Percentiles rank a stretch among this genome's conserved stretches.
phyloP scores from a whole-genome alignment of 2,888 invertebrate species.

The Linnaemya tessellans region DNA sequence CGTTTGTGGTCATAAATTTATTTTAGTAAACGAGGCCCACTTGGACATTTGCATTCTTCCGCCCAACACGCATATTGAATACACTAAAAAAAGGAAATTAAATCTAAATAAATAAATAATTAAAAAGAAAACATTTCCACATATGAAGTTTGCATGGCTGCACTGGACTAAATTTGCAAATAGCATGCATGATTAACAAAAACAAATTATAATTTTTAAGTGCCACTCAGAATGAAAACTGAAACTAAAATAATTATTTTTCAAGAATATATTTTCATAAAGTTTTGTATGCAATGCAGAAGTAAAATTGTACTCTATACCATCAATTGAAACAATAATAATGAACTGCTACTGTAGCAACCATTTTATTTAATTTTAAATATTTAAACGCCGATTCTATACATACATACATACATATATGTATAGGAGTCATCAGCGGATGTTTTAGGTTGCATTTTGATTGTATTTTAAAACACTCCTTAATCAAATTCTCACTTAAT shows the following conservation, averaged over 20 bases:
- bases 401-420: too few species aligned
- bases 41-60: constrained; percentile 66
- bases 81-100: constrained; percentile 36
- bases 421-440: constrained; percentile 43
- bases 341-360: background rate
- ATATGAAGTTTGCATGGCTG: constrained; percentile 68
- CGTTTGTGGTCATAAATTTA: constrained; percentile 28
- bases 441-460: constrained; percentile 56
- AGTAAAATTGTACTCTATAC: constrained; percentile 25
- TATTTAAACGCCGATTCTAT: constrained; percentile 21
- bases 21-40: constrained; percentile 35
- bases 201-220: constrained; percentile 47
- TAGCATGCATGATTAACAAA: constrained; percentile 78
- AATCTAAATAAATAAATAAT: constrained; percentile 1
- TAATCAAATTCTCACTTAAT: constrained; percentile 23
- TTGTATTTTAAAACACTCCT: constrained; percentile 29
- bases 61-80: constrained; percentile 63
- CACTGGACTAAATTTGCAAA: constrained; percentile 62
- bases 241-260: constrained; percentile 13
- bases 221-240: background rate
- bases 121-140: constrained; percentile 55
- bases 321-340: background rate
- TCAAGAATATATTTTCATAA: background rate
- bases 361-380: constrained; percentile 62
- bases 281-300: constrained; percentile 10